phyloP scores from a whole-genome alignment of 1,140 invertebrate genomes.

The Pissodes strobi region DNA sequence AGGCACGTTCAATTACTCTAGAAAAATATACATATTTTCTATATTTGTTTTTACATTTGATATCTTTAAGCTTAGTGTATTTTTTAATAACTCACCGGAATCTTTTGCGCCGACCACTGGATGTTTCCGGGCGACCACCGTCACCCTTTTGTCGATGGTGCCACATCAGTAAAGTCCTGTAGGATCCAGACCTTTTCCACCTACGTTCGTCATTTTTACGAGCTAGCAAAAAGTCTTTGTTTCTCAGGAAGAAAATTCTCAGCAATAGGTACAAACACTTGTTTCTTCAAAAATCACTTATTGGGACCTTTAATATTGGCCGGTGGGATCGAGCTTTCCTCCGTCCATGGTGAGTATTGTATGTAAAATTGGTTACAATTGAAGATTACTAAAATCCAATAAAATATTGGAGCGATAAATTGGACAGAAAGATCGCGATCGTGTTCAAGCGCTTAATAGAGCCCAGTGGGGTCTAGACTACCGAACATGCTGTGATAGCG shows the following conservation, averaged over 20 bases:
- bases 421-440: conserved; percentile 28
- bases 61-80: neutral
- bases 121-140: conserved; percentile 54
- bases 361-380: too few species aligned
- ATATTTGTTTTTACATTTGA: neutral
- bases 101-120: conserved; percentile 53
- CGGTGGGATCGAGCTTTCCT: conserved; percentile 54
- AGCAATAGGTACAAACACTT: neutral
- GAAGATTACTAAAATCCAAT: too few species aligned
- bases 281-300: too few species aligned
- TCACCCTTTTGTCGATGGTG: conserved; percentile 49
- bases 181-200: conserved; percentile 52
- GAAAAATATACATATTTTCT: neutral
- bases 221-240: neutral
- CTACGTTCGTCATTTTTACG: conserved; percentile 44
- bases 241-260: conserved; percentile 6
- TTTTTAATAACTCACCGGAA: conserved; percentile 52
- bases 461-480: conserved; percentile 50
- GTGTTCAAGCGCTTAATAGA: conserved; percentile 41
- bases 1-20: too few species aligned
- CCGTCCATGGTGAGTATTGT: conserved; percentile 46
- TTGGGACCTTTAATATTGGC: conserved; percentile 46
- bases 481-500: conserved; percentile 44
- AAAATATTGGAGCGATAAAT: too few species aligned
- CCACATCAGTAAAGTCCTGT: conserved; percentile 54